These are phyloP conservation scores for Novumbra hubbsi DNA, from an alignment of 2,797 vertebrate genomes.

Conservation along the genomic window DNA sequence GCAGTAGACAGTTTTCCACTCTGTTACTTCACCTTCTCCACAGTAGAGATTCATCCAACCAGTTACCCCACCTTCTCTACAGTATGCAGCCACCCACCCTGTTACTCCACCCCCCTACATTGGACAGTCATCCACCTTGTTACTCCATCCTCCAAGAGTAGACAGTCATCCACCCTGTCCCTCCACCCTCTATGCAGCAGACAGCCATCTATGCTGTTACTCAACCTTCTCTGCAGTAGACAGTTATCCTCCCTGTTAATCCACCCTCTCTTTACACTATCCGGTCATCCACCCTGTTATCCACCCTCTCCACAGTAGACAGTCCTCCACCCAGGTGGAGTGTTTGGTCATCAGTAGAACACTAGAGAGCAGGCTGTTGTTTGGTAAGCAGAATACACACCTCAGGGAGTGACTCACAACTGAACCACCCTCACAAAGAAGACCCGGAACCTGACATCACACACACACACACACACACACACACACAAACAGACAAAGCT, in stretches of 20 bases:
- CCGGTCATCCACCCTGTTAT: too few relatives aligned
- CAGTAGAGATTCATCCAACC: too few relatives aligned
- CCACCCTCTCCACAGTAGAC: too few relatives aligned
- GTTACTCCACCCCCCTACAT: background rate
- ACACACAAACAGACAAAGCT: constrained; percentile 17
- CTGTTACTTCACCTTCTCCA: background rate
- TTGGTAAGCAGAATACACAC: background rate
- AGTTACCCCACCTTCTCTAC: too few relatives aligned
- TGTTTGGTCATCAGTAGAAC: background rate
- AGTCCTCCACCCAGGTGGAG: background rate
- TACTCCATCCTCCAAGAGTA: background rate
- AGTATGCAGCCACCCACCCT: too few relatives aligned
- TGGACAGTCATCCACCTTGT: background rate
- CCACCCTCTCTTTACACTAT: too few relatives aligned
- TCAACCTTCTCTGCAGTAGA: too few relatives aligned
- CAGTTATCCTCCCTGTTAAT: too few relatives aligned
- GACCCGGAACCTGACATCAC: constrained; percentile 6
- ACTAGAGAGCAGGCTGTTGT: background rate
- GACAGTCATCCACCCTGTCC: background rate
- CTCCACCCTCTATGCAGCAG: too few relatives aligned
- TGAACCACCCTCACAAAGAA: constrained; percentile 5
- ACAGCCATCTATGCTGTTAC: background rate
- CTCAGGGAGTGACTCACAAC: background rate
- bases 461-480: constrained; percentile 14
- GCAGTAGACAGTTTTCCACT: background rate